Evolutionary conservation across 2,888 invertebrate genomes (phyloP).

Genomic region (Cephus spinipes): DNA sequence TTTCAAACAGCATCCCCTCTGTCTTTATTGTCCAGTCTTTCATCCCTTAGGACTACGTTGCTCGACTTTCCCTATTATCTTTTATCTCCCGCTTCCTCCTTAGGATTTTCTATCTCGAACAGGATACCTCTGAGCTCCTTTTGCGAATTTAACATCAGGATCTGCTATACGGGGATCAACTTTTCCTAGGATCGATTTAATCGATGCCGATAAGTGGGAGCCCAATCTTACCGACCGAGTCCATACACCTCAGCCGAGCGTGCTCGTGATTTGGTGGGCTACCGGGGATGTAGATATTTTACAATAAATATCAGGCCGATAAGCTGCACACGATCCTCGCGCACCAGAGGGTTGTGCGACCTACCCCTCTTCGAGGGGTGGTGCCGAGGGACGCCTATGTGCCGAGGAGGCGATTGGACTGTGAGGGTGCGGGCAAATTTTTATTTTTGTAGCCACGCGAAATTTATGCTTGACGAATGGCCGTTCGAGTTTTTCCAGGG

Average conservation of each 20-base stretch:
- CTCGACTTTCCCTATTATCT: background rate
- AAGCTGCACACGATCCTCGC: conserved; percentile 52
- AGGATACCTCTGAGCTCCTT: background rate
- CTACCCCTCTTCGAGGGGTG: conserved; percentile 4
- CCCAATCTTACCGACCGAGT: background rate
- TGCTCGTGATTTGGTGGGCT: conserved; percentile 21
- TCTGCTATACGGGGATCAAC: background rate
- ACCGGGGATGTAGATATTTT: conserved; percentile 51
- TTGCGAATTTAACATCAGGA: background rate
- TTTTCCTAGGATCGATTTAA: background rate
- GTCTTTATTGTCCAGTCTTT: background rate
- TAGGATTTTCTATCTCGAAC: background rate
- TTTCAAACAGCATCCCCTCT: background rate
- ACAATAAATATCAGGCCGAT: conserved; percentile 61
- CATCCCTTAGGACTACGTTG: background rate
- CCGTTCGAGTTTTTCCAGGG: conserved; percentile 52
- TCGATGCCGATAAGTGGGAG: conserved; percentile 29
- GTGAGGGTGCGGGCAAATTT: conserved; percentile 35
- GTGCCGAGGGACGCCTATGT: background rate
- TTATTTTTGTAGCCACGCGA: conserved; percentile 51
- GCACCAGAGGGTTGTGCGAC: conserved; percentile 4
- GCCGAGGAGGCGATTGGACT: background rate
- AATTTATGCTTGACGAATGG: conserved; percentile 60
- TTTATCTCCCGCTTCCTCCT: background rate
- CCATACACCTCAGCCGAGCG: conserved; percentile 25